Base-by-base conservation (phyloP, 2,797 vertebrate genomes). In the Cyclopterus lumpus region DNA sequence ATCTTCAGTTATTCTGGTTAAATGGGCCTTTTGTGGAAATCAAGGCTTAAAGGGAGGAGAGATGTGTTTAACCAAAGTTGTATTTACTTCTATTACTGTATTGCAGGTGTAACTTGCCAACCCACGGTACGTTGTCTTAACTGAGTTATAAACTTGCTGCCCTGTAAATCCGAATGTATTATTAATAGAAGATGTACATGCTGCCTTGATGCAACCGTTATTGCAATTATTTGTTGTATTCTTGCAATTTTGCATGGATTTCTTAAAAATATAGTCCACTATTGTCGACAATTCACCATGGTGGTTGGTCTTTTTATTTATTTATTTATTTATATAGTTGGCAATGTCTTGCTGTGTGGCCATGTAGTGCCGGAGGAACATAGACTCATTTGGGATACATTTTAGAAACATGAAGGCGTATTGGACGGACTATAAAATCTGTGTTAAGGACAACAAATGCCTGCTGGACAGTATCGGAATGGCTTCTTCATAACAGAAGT, bases 261-360 rank as follows among this genome's bases (percentile, higher is more conserved):
- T 77, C 5, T 49, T 66, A 2, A 20, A 63, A 57, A 71, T 77
- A 75, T 54, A 77, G 71, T 60, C 16, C 20, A 28, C 18, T 48
- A 2, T 63, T 57, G 6, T 5, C 32, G 70, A 75, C 53, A 32
- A 58, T 49, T 22, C 6, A 57, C 38, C 1, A 20, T 66, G 60
- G 49, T 77, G 32, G 73, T 73, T 73, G 63, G 68, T 63, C 46
- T 60, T 64, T 54, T 59, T 38, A 34, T 54, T 28, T 28, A 28
- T n/a, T n/a, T 32, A 26, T 36, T 75, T 58, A 18, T 28, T 15
- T 22, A n/a, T 62, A 16, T 24, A n/a, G 48, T 36, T 58, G 11
- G 8, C 16, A 15, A 0, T 16, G 32, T 36, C n/a, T 71, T 55
- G 16, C 1, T 36, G 11, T 51, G 22, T 34, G 24, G 14, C 49